Base-by-base conservation (phyloP, 2,113 vertebrate species). In the Rhynchomys soricoides region DNA sequence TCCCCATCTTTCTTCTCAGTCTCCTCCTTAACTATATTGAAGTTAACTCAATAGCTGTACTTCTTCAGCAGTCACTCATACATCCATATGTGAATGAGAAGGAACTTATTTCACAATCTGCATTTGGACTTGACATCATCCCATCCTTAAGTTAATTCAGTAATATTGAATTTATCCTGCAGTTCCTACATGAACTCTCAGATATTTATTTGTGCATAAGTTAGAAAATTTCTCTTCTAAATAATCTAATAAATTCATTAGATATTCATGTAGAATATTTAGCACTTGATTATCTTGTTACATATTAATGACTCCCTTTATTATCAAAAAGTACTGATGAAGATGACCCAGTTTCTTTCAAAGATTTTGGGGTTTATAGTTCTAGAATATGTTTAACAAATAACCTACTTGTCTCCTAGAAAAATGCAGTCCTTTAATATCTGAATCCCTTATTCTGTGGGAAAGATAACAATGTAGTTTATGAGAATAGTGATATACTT, bases 211-310 rank as follows among this genome's bases (percentile, higher is more conserved):
- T 85, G 7, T 70, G n/a, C 48, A 26, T 89, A 66, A 75, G 75
- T 59, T 70, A 59, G 48, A 57, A 70, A 52, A 5, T n/a, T 83
- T 77, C 26, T 50, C 83, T 93, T 34, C 40, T 77, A 85, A 66
- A 37, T 50, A 24, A 50, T 77, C 48, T 66, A 78, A 78, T 15
- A 43, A 88, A 16, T 73, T 71, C 68, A 81, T 50, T 48, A 59
- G 29, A 55, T n/a, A 59, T 85, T 92, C 78, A 59, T 88, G 55
- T 16, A 31, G 48, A 73, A n/a, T 50, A 95, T 77, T 93, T 77
- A 70, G 48, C 19, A 52, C 40, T 95, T 59, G 19, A 93, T 52
- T 70, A 59, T 71, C 34, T 68, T n/a, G 24, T n/a, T 74, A 16
- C 16, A 89, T 59, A 24, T 83, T 68, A 75, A 74, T 37, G 48